These are phyloP conservation scores for Serranus cabrilla DNA, from an alignment of 2,797 vertebrate genomes.

Conservation along the genomic window DNA sequence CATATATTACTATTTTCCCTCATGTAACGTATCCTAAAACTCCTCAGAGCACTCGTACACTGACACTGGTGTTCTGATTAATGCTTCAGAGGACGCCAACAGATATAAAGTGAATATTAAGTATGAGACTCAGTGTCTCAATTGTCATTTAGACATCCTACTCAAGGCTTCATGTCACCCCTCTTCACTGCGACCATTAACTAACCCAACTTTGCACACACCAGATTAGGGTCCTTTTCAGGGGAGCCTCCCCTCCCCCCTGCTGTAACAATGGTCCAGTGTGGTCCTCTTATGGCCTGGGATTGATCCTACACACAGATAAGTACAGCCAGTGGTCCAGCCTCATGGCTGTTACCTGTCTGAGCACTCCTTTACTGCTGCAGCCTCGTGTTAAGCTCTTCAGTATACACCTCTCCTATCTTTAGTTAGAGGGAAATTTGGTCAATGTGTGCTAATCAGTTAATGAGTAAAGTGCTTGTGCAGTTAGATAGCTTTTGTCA, in stretches of 20 bases:
- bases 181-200: slow-evolving; percentile 20
- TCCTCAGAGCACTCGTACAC: background rate
- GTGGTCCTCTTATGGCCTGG: slow-evolving; percentile 52
- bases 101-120: background rate
- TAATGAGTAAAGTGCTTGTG: slow-evolving; percentile 34
- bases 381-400: slow-evolving; percentile 20
- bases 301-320: slow-evolving; percentile 68
- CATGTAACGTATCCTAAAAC: background rate
- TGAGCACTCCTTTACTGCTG: slow-evolving; percentile 30
- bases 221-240: slow-evolving; percentile 74
- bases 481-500: slow-evolving; percentile 27
- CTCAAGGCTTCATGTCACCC: slow-evolving; percentile 21
- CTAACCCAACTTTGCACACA: slow-evolving; percentile 49
- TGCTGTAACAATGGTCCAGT: slow-evolving; percentile 74
- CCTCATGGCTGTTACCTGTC: slow-evolving; percentile 60
- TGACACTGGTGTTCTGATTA: slow-evolving; percentile 4
- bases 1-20: background rate
- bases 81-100: slow-evolving; percentile 6
- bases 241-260: slow-evolving; percentile 56
- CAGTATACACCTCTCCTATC: slow-evolving; percentile 34
- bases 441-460: slow-evolving; percentile 37
- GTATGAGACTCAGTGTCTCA: background rate
- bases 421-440: slow-evolving; percentile 32
- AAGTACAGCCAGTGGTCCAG: slow-evolving; percentile 31
- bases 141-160: background rate